phyloP scores from a whole-genome alignment of 2,888 invertebrate species.

The Spisula subtruncata region DNA sequence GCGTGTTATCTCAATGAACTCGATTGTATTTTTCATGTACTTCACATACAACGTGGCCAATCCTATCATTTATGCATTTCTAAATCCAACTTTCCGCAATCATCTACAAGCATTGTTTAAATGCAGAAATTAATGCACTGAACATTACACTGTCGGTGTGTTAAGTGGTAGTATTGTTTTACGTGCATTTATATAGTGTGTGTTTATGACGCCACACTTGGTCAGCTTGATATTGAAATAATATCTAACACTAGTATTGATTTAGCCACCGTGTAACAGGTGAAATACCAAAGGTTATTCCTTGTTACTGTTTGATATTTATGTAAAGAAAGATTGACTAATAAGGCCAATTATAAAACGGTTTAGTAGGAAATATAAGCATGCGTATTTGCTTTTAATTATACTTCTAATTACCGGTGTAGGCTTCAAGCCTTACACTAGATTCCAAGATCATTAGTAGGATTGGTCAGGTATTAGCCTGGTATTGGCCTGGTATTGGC shows the following conservation, averaged over 20 bases:
- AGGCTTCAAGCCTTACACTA: not conserved
- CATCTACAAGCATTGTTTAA: conserved; percentile 78
- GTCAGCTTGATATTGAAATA: not conserved
- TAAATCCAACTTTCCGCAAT: conserved; percentile 87
- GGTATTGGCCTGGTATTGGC: not conserved
- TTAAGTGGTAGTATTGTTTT: not conserved
- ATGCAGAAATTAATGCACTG: conserved; percentile 24
- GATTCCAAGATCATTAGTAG: no score
- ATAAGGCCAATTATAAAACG: no score
- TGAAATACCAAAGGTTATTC: no score
- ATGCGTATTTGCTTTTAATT: not conserved
- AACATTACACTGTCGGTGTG: not conserved
- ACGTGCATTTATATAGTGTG: not conserved
- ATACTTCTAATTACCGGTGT: not conserved
- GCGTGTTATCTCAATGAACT: conserved; percentile 78
- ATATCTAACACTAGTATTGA: no score
- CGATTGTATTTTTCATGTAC: conserved; percentile 86
- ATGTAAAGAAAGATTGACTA: no score
- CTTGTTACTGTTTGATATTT: no score
- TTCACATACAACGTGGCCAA: conserved; percentile 87
- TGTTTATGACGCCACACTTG: not conserved
- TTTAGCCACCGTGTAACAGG: no score
- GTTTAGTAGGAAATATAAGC: no score
- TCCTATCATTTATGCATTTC: conserved; percentile 87
- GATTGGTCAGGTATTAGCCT: not conserved